phyloP scores from a whole-genome alignment of 2,888 invertebrate genomes.

The Idaea aversata region DNA sequence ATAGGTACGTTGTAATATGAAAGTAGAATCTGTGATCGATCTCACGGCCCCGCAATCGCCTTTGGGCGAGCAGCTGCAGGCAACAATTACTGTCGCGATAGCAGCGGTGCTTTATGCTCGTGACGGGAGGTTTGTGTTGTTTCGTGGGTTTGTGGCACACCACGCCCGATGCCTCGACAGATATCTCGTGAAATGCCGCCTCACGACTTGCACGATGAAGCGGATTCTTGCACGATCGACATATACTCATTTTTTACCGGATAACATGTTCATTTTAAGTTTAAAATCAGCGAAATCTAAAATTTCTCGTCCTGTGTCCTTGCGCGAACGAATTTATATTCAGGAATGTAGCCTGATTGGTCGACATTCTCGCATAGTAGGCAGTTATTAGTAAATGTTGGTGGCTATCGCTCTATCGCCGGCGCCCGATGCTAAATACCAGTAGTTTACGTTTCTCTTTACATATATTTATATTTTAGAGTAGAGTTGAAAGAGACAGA shows the following conservation, averaged over 20 bases:
- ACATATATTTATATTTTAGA: conserved; percentile 1
- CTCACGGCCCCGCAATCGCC: conserved; percentile 60
- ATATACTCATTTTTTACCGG: conserved; percentile 40
- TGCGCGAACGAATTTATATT: conserved; percentile 62
- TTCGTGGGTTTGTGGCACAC: conserved; percentile 68
- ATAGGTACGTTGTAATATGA: conserved; percentile 3
- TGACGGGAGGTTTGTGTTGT: conserved; percentile 71
- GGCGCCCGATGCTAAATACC: conserved; percentile 61
- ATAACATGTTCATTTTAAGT: neutral
- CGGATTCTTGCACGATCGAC: conserved; percentile 66
- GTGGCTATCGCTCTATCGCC: conserved; percentile 49
- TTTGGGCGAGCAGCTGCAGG: conserved; percentile 65
- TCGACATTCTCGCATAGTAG: conserved; percentile 67
- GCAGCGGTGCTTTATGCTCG: conserved; percentile 70
- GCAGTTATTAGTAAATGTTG: conserved; percentile 71
- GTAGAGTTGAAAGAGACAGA: conserved; percentile 9
- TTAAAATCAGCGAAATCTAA: conserved; percentile 21
- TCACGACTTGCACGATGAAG: conserved; percentile 66
- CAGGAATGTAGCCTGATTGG: conserved; percentile 72
- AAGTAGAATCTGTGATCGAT: conserved; percentile 46
- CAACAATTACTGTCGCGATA: conserved; percentile 68
- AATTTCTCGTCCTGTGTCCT: conserved; percentile 54
- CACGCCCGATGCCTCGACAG: conserved; percentile 63
- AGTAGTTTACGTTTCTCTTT: conserved; percentile 21
- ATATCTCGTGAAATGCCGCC: conserved; percentile 76